Evolutionary conservation across 2,888 invertebrate species (phyloP), one percentile per base, ranked within the genome.

Genomic region (Omphaloscelis lunosa): DNA sequence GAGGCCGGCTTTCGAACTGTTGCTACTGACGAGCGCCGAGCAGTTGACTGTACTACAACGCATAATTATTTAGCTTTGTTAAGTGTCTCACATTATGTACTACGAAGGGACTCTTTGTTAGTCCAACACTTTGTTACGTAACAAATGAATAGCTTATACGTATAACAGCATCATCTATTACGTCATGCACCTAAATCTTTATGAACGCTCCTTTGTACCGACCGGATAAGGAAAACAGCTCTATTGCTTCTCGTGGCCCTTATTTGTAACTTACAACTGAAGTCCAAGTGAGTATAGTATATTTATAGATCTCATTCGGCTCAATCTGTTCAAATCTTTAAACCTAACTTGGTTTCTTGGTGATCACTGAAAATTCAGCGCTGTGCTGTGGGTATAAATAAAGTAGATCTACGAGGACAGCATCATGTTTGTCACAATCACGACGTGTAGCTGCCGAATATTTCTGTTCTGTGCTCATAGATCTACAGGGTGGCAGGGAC

Each of bases 171-270:
- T 53, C 51, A 58, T 23, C 58, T 48, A 62, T 67, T 29, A 67
- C 74, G 61, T 73, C 79, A 73, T 27, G n/a, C 8, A 34, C 8
- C 15, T 41, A 62, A 34, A 53, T 62, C 6, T 29, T n/a, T 17
- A 62, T 56, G 61, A 53, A 62, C n/a, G 56, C 12, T 29, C 66
- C 75, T 74, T 79, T 73, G 81, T 67, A 23, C 48, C 48, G 23
- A 23, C 9, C 23, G 23, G 48, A 29, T n/a, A 65, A 66, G 51
- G 20, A 41, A 59, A 34, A 53, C 45, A 15, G n/a, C 66, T 62
- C 27, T 80, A 72, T 80, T 73, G 61, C 66, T 79, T 62, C 39
- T 34, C n/a, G 8, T 81, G 62, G 27, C 67, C 39, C 23, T 56
- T 48, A 39, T 48, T 62, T 29, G 29, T 45, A 48, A 9, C 61